Evolutionary conservation across 2,797 vertebrate species (phyloP).

Genomic region (Otus scops): DNA sequence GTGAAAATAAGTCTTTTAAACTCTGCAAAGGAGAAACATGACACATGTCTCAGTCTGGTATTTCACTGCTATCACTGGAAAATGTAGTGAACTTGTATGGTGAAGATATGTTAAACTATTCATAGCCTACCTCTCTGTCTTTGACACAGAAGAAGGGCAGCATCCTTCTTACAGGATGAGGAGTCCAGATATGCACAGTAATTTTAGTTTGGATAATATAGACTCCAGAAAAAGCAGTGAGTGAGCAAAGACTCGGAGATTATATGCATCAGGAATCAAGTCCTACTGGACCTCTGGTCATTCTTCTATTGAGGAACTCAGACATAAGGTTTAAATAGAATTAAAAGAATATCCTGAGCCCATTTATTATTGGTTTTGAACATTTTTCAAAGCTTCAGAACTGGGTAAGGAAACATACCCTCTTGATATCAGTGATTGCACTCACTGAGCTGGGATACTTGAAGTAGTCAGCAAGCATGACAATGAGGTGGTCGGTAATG

Average conservation of each 20-base stretch:
- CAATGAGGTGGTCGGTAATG: conserved; percentile 95
- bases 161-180: not conserved
- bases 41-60: not conserved
- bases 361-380: not conserved
- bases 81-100: not conserved
- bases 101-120: not conserved
- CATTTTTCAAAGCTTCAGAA: not conserved
- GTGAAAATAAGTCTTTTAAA: not conserved
- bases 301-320: not conserved
- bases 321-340: not conserved
- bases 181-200: not conserved
- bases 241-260: not conserved
- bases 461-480: conserved; percentile 98
- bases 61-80: not conserved
- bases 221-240: not conserved
- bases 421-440: conserved; percentile 97
- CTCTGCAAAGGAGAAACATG: not conserved
- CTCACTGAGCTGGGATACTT: conserved; percentile 99
- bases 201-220: not conserved
- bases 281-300: not conserved
- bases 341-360: not conserved
- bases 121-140: not conserved
- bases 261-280: not conserved
- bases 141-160: not conserved
- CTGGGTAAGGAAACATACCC: conserved; percentile 79